Evolutionary conservation across 2,888 invertebrate genomes (phyloP).

Genomic region (Uropetala carovei): DNA sequence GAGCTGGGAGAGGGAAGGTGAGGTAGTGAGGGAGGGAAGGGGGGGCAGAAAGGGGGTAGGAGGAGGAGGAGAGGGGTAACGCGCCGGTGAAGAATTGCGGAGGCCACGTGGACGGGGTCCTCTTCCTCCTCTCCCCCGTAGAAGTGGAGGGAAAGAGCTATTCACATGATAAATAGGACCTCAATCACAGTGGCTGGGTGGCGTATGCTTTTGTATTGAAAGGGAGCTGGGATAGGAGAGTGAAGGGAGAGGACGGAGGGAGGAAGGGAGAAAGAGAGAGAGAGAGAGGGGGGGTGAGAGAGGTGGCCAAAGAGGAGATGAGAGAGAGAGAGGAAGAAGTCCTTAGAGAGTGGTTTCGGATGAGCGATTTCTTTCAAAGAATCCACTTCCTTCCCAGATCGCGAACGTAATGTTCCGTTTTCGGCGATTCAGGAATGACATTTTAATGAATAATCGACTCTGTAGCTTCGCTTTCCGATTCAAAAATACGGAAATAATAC

Average conservation of each 20-base stretch:
- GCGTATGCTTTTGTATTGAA: constrained; percentile 21
- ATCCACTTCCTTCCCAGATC: background rate
- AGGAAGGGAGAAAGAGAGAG: background rate
- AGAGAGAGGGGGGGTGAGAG: too few species aligned
- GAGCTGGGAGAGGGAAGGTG: background rate
- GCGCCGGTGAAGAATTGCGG: background rate
- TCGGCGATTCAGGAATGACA: background rate
- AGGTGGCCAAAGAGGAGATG: too few species aligned
- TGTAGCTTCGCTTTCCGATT: background rate
- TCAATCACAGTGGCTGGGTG: constrained; percentile 29
- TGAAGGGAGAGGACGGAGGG: background rate
- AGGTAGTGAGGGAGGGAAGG: background rate
- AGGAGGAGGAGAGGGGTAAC: background rate
- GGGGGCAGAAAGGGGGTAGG: background rate
- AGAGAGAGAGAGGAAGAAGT: background rate
- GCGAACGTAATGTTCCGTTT: background rate
- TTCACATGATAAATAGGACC: constrained; percentile 31
- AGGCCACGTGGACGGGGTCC: background rate
- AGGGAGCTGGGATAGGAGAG: background rate
- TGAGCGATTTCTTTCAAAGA: constrained; percentile 7
- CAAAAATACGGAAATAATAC: background rate
- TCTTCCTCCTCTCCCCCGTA: background rate
- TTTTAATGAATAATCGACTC: constrained; percentile 3
- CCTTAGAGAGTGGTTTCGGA: background rate
- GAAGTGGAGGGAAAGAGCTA: background rate